phyloP scores from a whole-genome alignment of 2,113 vertebrate genomes.

The Corythornis cristatus region DNA sequence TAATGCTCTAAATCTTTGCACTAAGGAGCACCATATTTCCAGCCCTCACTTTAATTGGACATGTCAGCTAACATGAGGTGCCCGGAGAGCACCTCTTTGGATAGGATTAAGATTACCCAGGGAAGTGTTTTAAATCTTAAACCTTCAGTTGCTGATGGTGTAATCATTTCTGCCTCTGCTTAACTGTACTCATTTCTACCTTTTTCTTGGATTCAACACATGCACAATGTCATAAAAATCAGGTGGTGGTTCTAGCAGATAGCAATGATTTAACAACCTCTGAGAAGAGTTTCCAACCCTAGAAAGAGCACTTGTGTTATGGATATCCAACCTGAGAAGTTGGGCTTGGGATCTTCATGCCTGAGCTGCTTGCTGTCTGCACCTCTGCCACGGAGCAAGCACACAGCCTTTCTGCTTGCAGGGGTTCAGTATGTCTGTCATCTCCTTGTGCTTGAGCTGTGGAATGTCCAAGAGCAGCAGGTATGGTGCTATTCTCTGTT shows the following conservation, averaged over 20 bases:
- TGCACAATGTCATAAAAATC: not conserved
- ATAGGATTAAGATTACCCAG: constrained; percentile 77
- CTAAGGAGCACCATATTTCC: constrained; percentile 74
- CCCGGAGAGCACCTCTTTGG: constrained; percentile 71
- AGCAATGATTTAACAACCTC: not conserved
- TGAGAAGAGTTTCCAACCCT: not conserved
- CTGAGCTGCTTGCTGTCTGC: not conserved
- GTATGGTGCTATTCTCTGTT: constrained; percentile 52
- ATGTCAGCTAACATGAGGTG: constrained; percentile 84
- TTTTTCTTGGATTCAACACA: constrained; percentile 5
- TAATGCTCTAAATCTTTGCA: not conserved
- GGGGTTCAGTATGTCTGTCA: constrained; percentile 77
- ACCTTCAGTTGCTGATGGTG: constrained; percentile 67
- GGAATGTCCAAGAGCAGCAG: constrained; percentile 75
- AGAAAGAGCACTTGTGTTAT: constrained; percentile 9
- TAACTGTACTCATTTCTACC: constrained; percentile 56
- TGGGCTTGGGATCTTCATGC: constrained; percentile 13
- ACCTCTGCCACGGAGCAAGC: not conserved
- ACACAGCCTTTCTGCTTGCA: not conserved
- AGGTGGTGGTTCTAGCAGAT: not conserved
- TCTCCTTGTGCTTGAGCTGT: constrained; percentile 79
- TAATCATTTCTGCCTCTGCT: constrained; percentile 58
- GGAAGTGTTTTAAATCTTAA: constrained; percentile 71
- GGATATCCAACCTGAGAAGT: constrained; percentile 17
- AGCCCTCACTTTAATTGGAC: constrained; percentile 77